A percentile compares a stretch with the other conserved stretches of the same genome.
These are phyloP conservation scores for Neodiprion fabricii DNA, from an alignment of 1,140 invertebrate genomes.

Conservation along the genomic window DNA sequence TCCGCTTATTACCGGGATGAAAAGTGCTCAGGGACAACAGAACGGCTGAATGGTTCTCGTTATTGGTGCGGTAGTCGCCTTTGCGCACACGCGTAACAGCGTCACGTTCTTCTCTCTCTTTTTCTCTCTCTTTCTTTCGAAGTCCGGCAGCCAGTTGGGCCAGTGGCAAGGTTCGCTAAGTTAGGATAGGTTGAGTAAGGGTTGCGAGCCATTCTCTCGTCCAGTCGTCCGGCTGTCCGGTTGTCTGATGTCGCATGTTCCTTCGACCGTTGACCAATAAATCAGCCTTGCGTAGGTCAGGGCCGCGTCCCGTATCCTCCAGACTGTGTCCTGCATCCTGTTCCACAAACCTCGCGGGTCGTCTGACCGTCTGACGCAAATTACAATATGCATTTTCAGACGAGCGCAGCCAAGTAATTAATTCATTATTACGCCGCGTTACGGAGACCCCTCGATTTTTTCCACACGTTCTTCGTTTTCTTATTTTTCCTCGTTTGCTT, in stretches of 20 bases:
- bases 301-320: neutral
- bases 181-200: conserved; percentile 27
- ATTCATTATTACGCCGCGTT: no score
- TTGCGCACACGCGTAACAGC: neutral
- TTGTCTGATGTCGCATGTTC: neutral
- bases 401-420: no score
- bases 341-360: neutral
- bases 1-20: conserved; percentile 10
- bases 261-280: conserved; percentile 31
- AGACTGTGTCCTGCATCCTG: neutral
- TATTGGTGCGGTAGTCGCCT: conserved; percentile 29
- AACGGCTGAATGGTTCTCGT: conserved; percentile 36
- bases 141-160: neutral
- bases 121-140: neutral
- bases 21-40: conserved; percentile 31
- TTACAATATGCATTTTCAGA: neutral
- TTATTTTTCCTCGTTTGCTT: no score
- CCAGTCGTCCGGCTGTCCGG: neutral
- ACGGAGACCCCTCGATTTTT: no score
- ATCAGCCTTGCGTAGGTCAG: conserved; percentile 25
- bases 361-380: neutral
- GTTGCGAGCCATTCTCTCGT: conserved; percentile 25
- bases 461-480: no score
- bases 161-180: neutral
- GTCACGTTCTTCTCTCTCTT: no score